A percentile compares a stretch with the other conserved stretches of the same genome.
phyloP scores from a whole-genome alignment of 2,113 vertebrate genomes.

The Pimephales promelas region DNA sequence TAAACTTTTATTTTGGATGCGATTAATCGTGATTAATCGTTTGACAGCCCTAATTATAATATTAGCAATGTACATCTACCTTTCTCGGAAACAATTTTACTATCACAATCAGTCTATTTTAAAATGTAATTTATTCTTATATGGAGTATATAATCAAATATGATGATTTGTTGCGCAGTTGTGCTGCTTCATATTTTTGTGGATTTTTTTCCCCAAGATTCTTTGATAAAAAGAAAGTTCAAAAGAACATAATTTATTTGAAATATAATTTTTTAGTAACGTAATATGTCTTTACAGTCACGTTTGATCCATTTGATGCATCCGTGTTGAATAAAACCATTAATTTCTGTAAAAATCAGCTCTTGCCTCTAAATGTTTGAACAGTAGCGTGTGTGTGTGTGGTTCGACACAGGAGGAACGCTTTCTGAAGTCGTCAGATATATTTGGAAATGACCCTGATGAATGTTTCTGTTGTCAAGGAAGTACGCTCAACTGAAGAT shows the following conservation, averaged over 20 bases:
- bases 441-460: background rate
- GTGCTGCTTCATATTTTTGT: background rate
- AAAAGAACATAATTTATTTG: too few relatives aligned
- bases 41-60: too few relatives aligned
- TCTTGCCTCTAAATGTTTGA: too few relatives aligned
- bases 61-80: background rate
- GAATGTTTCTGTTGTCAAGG: background rate
- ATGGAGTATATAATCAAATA: background rate
- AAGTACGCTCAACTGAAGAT: background rate
- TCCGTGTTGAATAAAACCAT: background rate
- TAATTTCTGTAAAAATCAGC: background rate
- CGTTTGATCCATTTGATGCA: background rate
- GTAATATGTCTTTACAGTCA: too few relatives aligned
- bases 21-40: too few relatives aligned
- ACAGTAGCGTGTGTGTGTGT: background rate
- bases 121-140: too few relatives aligned
- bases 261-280: too few relatives aligned
- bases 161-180: background rate
- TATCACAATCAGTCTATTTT: background rate
- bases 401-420: background rate
- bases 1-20: too few relatives aligned
- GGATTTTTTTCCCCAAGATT: background rate
- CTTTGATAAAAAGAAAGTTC: too few relatives aligned
- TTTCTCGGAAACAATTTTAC: too few relatives aligned
- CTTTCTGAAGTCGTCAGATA: background rate